Percentiles rank a stretch among this genome's conserved stretches.
Evolutionary conservation across 2,113 vertebrate species (phyloP).

Genomic region (Aptenodytes forsteri): DNA sequence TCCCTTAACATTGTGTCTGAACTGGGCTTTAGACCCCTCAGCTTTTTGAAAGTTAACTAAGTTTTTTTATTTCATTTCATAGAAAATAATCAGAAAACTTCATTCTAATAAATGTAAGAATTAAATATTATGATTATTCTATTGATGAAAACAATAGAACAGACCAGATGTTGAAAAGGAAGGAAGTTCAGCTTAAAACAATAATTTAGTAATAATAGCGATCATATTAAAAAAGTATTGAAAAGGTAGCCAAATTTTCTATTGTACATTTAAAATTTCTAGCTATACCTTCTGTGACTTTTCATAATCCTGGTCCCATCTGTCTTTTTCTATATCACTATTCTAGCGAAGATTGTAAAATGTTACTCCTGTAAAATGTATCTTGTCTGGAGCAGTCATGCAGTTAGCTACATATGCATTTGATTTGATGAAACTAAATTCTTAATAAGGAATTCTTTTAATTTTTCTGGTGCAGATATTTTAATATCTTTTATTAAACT

Average conservation of each 20-base stretch:
- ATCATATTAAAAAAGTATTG: neutral
- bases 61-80: neutral
- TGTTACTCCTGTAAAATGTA: neutral
- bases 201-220: neutral
- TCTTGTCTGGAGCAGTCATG: neutral
- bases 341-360: neutral
- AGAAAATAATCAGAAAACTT: neutral
- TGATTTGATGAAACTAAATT: conserved; percentile 17
- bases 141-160: neutral
- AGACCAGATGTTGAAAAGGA: neutral
- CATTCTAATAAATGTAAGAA: neutral
- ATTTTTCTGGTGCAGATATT: conserved; percentile 14
- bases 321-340: neutral
- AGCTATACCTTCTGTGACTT: neutral
- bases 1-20: neutral
- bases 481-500: conserved; percentile 46
- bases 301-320: neutral
- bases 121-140: neutral
- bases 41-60: neutral
- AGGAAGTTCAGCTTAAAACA: neutral
- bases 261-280: neutral
- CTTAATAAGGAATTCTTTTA: conserved; percentile 1
- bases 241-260: neutral
- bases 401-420: neutral
- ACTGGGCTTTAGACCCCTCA: neutral